phyloP scores from a whole-genome alignment of 1,140 invertebrate genomes.

The Pemphigus obesinymphae region DNA sequence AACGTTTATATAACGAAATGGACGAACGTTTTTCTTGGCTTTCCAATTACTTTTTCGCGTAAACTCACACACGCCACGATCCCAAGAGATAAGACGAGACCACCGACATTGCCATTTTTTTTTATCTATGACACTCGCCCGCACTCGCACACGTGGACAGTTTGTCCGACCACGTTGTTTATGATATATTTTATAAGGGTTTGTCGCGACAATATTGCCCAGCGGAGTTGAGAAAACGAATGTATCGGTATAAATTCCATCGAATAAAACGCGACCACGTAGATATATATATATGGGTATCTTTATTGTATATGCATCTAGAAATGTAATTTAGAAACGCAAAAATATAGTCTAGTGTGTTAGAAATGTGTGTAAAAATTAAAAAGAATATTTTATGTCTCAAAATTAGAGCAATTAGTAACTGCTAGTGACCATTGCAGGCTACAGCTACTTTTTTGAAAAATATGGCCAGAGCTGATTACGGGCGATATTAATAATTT shows the following conservation, averaged over 20 bases:
- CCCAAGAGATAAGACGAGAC: slow-evolving; percentile 21
- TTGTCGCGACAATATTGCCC: slow-evolving; percentile 33
- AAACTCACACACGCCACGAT: background rate
- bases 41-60: slow-evolving; percentile 35
- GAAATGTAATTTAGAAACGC: slow-evolving; percentile 11
- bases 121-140: slow-evolving; percentile 22
- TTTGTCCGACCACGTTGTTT: slow-evolving; percentile 32
- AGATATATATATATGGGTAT: too few relatives aligned
- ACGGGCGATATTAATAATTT: too few relatives aligned
- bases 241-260: background rate
- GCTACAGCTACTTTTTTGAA: too few relatives aligned
- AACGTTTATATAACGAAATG: slow-evolving; percentile 11
- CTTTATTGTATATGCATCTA: too few relatives aligned
- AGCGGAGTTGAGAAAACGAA: slow-evolving; percentile 37
- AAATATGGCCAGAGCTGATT: too few relatives aligned
- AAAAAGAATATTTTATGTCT: too few relatives aligned
- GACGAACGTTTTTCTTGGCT: slow-evolving; percentile 5
- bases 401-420: too few relatives aligned
- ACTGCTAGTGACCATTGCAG: too few relatives aligned
- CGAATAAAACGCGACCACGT: background rate
- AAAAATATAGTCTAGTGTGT: too few relatives aligned
- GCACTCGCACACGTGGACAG: background rate
- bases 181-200: slow-evolving; percentile 40
- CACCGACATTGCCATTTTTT: background rate
- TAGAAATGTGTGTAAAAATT: too few relatives aligned